Evolutionary conservation across 2,797 vertebrate species (phyloP).

Genomic region (Cirrhinus molitorella): DNA sequence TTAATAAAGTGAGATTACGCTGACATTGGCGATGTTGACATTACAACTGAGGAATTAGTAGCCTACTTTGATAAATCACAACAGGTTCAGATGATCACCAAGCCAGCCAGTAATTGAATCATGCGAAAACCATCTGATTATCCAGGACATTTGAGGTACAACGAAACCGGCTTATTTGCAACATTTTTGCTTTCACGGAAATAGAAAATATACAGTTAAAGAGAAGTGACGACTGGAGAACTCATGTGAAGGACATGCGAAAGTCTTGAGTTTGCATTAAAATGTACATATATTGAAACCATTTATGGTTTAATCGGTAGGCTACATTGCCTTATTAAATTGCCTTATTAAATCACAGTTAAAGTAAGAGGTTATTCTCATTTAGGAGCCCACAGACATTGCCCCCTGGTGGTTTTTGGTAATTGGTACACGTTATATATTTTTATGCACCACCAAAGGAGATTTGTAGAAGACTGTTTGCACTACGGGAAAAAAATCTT

Average conservation of each 20-base stretch:
- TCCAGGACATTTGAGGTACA: not conserved
- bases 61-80: not conserved
- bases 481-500: not conserved
- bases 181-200: constrained; percentile 7
- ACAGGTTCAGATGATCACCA: not conserved
- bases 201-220: too few relatives aligned
- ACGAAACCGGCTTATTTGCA: not conserved
- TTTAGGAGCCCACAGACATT: not conserved
- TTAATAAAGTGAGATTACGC: constrained; percentile 6
- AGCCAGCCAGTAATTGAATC: not conserved
- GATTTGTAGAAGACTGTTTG: too few relatives aligned
- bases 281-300: not conserved
- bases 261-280: not conserved
- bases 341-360: not conserved
- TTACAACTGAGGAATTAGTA: not conserved
- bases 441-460: not conserved
- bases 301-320: not conserved
- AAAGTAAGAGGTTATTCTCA: not conserved
- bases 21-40: not conserved
- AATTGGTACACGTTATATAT: not conserved
- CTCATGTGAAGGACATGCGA: not conserved
- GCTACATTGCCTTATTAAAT: not conserved
- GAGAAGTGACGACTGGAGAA: constrained; percentile 8
- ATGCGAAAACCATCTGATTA: not conserved
- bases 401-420: not conserved